A percentile compares a stretch with the other conserved stretches of the same genome.
Evolutionary conservation across 2,797 vertebrate species (phyloP).

Genomic region (Rhinophrynus dorsalis): DNA sequence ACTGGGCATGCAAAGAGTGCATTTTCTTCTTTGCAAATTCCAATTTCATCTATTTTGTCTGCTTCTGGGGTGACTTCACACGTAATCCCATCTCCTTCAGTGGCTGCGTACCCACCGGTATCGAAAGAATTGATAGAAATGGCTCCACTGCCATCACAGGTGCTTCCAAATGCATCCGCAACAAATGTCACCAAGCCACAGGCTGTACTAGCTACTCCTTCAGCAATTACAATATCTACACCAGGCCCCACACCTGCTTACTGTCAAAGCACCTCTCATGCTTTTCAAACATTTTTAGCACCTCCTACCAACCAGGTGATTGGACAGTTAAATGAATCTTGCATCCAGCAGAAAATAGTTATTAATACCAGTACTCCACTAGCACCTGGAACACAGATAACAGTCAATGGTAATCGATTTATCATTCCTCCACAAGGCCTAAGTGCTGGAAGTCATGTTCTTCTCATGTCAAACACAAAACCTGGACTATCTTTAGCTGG

Average conservation of each 20-base stretch:
- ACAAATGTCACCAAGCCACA: slow-evolving; percentile 63
- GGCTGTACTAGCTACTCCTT: slow-evolving; percentile 50
- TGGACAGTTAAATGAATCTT: slow-evolving; percentile 62
- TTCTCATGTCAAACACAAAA: slow-evolving; percentile 81
- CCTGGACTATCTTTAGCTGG: slow-evolving; percentile 57
- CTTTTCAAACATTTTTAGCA: slow-evolving; percentile 50
- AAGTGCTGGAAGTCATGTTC: slow-evolving; percentile 87
- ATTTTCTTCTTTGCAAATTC: slow-evolving; percentile 66
- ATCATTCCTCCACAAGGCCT: slow-evolving; percentile 93
- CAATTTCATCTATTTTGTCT: slow-evolving; percentile 64
- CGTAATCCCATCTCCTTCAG: slow-evolving; percentile 53
- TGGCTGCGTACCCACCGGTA: slow-evolving; percentile 52
- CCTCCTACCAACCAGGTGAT: slow-evolving; percentile 55
- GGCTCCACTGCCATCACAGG: slow-evolving; percentile 61
- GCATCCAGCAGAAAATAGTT: slow-evolving; percentile 86
- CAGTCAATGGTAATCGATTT: slow-evolving; percentile 88
- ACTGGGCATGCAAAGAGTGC: slow-evolving; percentile 65
- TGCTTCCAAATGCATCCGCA: slow-evolving; percentile 59
- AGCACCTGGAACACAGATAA: slow-evolving; percentile 90
- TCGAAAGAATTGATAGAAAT: slow-evolving; percentile 60
- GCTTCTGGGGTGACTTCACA: slow-evolving; percentile 56
- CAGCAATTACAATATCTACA: slow-evolving; percentile 57
- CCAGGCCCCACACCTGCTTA: slow-evolving; percentile 50
- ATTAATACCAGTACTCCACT: slow-evolving; percentile 89
- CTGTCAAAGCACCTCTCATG: slow-evolving; percentile 49